These are phyloP conservation scores for Pammene aurita DNA, from an alignment of 2,888 invertebrate genomes.

Conservation along the genomic window DNA sequence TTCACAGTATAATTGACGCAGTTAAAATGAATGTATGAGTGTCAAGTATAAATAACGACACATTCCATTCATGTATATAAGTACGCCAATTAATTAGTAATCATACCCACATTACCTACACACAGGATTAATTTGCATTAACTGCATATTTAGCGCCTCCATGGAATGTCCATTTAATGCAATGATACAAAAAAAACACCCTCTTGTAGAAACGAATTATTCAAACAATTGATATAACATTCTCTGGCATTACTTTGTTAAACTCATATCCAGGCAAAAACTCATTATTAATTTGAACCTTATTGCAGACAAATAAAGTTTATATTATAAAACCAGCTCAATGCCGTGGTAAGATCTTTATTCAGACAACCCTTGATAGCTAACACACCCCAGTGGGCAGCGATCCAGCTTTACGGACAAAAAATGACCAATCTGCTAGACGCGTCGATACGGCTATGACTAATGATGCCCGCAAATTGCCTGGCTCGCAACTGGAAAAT, in stretches of 20 bases:
- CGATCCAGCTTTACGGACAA: constrained; percentile 63
- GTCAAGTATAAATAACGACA: constrained; percentile 9
- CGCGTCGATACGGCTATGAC: constrained; percentile 76
- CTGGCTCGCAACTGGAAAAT: constrained; percentile 78
- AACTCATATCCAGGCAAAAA: constrained; percentile 6
- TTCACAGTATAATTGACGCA: neutral
- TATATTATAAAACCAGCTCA: neutral
- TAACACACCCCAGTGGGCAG: constrained; percentile 61
- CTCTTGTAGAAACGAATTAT: constrained; percentile 26
- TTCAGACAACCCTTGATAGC: constrained; percentile 24
- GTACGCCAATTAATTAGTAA: constrained; percentile 15
- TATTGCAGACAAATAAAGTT: neutral
- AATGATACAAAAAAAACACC: constrained; percentile 28
- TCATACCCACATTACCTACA: constrained; percentile 14
- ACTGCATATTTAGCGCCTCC: constrained; percentile 23
- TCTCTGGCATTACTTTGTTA: constrained; percentile 8
- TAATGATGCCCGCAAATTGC: constrained; percentile 79
- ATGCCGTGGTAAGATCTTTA: neutral
- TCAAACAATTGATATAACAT: constrained; percentile 33
- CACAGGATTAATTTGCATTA: constrained; percentile 33
- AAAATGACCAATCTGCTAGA: constrained; percentile 75
- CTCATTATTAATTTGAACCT: constrained; percentile 2
- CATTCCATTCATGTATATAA: constrained; percentile 23
- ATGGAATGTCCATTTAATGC: constrained; percentile 20
- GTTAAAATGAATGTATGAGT: constrained; percentile 9